A percentile compares a stretch with the other conserved stretches of the same genome.
phyloP scores from a whole-genome alignment of 2,113 vertebrate species.

The Dromas ardeola region DNA sequence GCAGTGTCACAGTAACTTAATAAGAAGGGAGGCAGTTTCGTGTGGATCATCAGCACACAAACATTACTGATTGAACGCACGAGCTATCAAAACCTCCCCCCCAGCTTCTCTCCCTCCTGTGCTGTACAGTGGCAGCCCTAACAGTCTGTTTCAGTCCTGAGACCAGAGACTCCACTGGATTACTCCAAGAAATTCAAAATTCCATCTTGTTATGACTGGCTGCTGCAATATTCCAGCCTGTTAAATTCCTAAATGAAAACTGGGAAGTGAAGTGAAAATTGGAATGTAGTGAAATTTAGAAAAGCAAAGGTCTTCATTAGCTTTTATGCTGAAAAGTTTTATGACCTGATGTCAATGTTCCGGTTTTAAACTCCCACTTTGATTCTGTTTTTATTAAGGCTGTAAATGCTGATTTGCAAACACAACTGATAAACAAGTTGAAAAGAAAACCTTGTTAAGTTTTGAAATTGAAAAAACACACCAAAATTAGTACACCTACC shows the following conservation, averaged over 20 bases:
- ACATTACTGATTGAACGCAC: not conserved
- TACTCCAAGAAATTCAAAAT: not conserved
- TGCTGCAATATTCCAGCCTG: not conserved
- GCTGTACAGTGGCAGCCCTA: not conserved
- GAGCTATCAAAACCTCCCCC: rapidly evolving
- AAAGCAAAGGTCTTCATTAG: not conserved
- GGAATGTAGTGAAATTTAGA: not conserved
- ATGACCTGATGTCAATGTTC: not conserved
- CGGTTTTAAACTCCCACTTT: not conserved
- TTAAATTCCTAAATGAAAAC: not conserved
- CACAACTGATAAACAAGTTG: not conserved
- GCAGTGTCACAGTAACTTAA: not conserved
- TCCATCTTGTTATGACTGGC: not conserved
- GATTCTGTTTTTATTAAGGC: not conserved
- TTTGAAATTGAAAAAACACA: not conserved
- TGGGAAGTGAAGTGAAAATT: not conserved
- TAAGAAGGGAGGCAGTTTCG: not conserved
- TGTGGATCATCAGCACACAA: not conserved
- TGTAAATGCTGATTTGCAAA: not conserved
- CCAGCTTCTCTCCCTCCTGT: not conserved
- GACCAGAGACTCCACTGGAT: not conserved
- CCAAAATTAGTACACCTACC: not conserved
- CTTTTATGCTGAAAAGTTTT: not conserved
- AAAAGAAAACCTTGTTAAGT: not conserved
- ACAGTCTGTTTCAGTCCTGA: not conserved